phyloP scores from a whole-genome alignment of 1,140 invertebrate species.

The Spodoptera frugiperda region DNA sequence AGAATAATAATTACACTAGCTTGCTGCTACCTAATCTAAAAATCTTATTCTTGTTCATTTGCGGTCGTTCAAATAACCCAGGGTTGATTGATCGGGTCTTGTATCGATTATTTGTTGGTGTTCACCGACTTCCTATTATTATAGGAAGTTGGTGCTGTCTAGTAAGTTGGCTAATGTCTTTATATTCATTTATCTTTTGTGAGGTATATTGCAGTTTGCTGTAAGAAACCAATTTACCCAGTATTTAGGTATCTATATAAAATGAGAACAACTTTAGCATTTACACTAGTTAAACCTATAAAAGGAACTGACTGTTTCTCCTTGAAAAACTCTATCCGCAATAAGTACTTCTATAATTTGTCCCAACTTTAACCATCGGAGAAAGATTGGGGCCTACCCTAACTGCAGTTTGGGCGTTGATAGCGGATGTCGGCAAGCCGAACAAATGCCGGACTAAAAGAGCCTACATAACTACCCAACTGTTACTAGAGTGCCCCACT shows the following conservation, averaged over 20 bases:
- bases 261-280: neutral
- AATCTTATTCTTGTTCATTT: conserved; percentile 40
- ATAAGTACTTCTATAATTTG: neutral
- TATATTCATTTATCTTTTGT: neutral
- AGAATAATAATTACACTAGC: conserved; percentile 51
- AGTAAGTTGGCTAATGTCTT: neutral
- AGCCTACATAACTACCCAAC: neutral
- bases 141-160: too few species aligned
- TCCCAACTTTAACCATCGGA: neutral
- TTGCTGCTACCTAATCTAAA: conserved; percentile 42
- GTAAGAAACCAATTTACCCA: neutral
- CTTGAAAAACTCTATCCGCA: neutral
- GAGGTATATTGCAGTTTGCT: neutral
- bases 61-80: conserved; percentile 13
- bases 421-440: conserved; percentile 1
- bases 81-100: conserved; percentile 26
- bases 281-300: neutral
- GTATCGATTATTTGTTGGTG: conserved; percentile 23
- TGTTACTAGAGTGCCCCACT: neutral
- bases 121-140: neutral
- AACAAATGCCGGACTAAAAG: conserved; percentile 2
- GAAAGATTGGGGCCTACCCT: neutral
- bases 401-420: conserved; percentile 13
- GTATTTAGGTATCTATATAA: neutral
- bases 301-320: neutral